Base-by-base conservation (phyloP, 2,888 invertebrate genomes). In the Tiphia femorata region DNA sequence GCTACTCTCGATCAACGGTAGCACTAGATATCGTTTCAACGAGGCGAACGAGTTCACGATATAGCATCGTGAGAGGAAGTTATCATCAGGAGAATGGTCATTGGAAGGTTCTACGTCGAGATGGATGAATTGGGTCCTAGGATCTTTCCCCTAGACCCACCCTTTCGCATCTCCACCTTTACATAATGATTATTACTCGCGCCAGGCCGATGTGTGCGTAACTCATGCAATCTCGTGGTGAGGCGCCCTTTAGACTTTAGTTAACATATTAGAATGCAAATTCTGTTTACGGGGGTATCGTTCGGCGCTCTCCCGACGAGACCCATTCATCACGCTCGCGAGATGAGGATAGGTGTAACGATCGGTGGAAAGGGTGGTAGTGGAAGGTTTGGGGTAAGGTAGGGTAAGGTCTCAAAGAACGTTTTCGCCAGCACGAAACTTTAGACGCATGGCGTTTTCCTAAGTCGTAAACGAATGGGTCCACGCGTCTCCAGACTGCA, bases 231-330 rank as follows among this genome's bases (percentile, higher is more conserved):
- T 56, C 49, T 53, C 53, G 53, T 50, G 33, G 27, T 17, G 35
- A 56, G 43, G 56, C 43, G 53, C 42, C n/a, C 50, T 50, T 49
- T 40, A 37, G 56, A 48, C 51, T 62, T 56, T 62, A 64, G 53
- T 62, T 57, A 62, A 64, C 62, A 59, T 59, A 62, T 60, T 64
- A 63, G 60, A 60, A 63, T 65, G 63, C 57, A 60, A 65, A 63
- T 65, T 60, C 52, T 60, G 60, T 63, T 63, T 63, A 60, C 65
- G 58, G 60, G 50, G 47, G 49, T 37, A 58, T 58, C 58, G 58
- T 58, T 60, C 60, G 48, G 40, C 51, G n/a, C 55, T 53, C 58
- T 50, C 55, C 38, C 57, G 49, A 55, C 58, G 59, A 52, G 65
- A 58, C 58, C 46, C 55, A 65, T 65, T 63, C 60, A 58, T 65